phyloP scores from a whole-genome alignment of 2,797 vertebrate genomes.

The Spheniscus humboldti region DNA sequence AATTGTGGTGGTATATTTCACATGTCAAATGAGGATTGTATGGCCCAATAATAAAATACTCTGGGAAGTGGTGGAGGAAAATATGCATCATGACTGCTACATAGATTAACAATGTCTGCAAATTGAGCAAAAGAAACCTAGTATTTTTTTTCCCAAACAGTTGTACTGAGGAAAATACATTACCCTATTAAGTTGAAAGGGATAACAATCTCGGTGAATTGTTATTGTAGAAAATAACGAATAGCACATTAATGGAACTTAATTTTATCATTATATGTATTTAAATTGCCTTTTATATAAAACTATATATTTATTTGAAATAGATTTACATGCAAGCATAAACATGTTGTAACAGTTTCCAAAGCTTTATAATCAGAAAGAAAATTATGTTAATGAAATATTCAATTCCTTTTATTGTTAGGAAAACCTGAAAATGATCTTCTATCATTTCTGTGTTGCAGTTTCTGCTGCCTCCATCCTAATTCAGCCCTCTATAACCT shows the following conservation, averaged over 20 bases:
- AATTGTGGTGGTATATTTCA: not conserved
- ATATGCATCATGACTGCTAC: not conserved
- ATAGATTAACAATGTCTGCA: constrained; percentile 36
- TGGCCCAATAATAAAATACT: not conserved
- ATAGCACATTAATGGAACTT: constrained; percentile 43
- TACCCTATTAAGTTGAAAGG: constrained; percentile 61
- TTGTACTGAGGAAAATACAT: constrained; percentile 49
- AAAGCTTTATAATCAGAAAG: constrained; percentile 41
- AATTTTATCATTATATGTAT: constrained; percentile 63
- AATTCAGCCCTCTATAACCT: not conserved
- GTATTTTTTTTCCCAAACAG: not conserved
- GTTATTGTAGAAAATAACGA: constrained; percentile 57
- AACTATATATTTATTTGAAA: constrained; percentile 41
- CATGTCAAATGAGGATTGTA: not conserved
- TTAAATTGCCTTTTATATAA: constrained; percentile 45
- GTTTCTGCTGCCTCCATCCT: not conserved
- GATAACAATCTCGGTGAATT: constrained; percentile 40
- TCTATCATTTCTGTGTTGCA: not conserved
- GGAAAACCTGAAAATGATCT: not conserved
- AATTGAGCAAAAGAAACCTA: not conserved
- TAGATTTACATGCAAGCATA: constrained; percentile 48
- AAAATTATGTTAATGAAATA: constrained; percentile 49
- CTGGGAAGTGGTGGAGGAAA: not conserved
- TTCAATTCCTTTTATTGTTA: constrained; percentile 9
- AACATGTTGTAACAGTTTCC: constrained; percentile 2